Percentiles rank a stretch among this genome's conserved stretches.
Conservation (phyloP, 2,888 invertebrate species). For the Idaea biselata region DNA sequence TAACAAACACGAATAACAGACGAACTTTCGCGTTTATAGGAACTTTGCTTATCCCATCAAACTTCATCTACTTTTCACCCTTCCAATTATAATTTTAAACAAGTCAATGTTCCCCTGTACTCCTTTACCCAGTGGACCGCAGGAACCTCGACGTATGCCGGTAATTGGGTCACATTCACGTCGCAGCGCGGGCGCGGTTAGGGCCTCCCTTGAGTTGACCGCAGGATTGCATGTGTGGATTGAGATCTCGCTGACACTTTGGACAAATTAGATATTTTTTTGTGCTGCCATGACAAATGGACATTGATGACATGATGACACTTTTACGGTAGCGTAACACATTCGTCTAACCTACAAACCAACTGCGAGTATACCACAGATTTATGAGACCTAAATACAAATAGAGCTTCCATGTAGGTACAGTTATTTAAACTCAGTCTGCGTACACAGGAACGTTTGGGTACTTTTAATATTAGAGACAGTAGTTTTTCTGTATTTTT, state of each 20-base stretch:
- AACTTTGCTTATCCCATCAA: background rate
- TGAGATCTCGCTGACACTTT: constrained; percentile 1
- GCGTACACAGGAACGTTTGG: no score
- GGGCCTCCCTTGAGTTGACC: constrained; percentile 8
- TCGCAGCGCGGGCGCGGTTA: background rate
- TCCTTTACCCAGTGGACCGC: background rate
- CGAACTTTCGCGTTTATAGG: background rate
- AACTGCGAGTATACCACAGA: no score
- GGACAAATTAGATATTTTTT: background rate
- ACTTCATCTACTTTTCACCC: background rate
- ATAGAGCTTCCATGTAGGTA: no score
- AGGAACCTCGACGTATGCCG: background rate
- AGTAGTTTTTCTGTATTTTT: no score
- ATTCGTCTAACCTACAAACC: no score
- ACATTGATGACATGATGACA: no score
- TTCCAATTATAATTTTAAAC: background rate
- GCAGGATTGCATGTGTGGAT: constrained; percentile 10
- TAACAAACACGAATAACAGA: no score
- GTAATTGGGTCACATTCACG: background rate
- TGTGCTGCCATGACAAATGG: constrained; percentile 6
- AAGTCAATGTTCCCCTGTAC: background rate
- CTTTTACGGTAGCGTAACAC: no score
- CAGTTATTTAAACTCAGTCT: no score
- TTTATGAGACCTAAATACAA: no score
- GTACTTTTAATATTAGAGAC: no score